Conservation (phyloP, 2,888 invertebrate species). For the Pogonocherus hispidulus region DNA sequence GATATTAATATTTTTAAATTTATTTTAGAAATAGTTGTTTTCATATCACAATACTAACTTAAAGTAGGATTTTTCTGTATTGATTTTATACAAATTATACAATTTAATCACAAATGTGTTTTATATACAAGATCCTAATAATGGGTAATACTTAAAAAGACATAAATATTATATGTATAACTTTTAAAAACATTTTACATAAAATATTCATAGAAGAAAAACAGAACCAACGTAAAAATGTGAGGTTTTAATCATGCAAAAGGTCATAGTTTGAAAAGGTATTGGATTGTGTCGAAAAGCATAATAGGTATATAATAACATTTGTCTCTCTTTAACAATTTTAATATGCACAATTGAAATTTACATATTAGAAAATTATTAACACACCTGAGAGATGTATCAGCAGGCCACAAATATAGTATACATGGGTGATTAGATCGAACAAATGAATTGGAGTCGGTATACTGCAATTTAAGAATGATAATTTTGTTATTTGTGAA, state of each 20-base stretch:
- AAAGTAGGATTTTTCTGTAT: slow-evolving; percentile 27
- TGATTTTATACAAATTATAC: slow-evolving; percentile 40
- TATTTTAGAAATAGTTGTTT: slow-evolving; percentile 34
- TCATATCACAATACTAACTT: slow-evolving; percentile 42
- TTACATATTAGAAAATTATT: slow-evolving; percentile 12
- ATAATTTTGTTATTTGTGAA: background rate
- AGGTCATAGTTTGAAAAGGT: too few relatives aligned
- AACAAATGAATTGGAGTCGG: slow-evolving; percentile 30
- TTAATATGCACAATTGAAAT: background rate
- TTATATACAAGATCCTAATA: slow-evolving; percentile 31
- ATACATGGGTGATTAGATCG: slow-evolving; percentile 39
- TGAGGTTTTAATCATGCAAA: too few relatives aligned
- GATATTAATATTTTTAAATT: slow-evolving; percentile 32
- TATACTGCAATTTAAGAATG: slow-evolving; percentile 3
- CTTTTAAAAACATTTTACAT: too few relatives aligned
- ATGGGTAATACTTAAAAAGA: too few relatives aligned
- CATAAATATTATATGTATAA: too few relatives aligned
- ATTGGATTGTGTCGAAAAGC: background rate
- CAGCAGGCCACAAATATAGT: slow-evolving; percentile 50
- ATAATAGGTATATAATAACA: background rate
- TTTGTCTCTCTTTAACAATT: background rate
- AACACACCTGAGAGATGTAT: slow-evolving; percentile 47
- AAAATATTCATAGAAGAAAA: too few relatives aligned
- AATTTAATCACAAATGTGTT: slow-evolving; percentile 39
- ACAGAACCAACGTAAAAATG: too few relatives aligned